These are phyloP conservation scores for Danio choprae DNA, from an alignment of 2,797 vertebrate species.

Conservation along the genomic window DNA sequence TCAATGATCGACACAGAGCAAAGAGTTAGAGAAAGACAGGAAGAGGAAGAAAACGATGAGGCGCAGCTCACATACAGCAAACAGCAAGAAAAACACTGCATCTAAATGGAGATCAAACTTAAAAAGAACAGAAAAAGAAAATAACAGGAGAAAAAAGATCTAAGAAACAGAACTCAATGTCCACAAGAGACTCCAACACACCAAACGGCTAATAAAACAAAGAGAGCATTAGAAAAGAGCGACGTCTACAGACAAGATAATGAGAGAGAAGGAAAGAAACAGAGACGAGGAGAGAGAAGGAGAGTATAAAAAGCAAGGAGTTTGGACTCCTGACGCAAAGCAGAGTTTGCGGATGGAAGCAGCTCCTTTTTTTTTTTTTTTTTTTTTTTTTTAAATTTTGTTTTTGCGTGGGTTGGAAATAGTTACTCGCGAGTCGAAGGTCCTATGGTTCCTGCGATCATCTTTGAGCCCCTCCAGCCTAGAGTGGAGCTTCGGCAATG, in stretches of 20 bases:
- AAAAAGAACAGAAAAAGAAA: conserved; percentile 32
- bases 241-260: conserved; percentile 73
- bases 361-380: conserved; percentile 46
- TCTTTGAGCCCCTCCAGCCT: conserved; percentile 82
- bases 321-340: conserved; percentile 84
- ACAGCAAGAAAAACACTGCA: conserved; percentile 57
- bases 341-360: conserved; percentile 84
- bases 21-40: conserved; percentile 22
- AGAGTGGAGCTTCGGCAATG: conserved; percentile 63
- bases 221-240: conserved; percentile 76
- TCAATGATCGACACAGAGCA: conserved; percentile 52
- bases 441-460: conserved; percentile 88
- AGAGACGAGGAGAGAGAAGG: conserved; percentile 51
- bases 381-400: too few relatives aligned
- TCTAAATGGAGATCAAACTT: conserved; percentile 59
- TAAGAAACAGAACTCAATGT: conserved; percentile 52
- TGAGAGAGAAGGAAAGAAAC: conserved; percentile 47
- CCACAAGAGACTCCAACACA: conserved; percentile 69
- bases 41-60: conserved; percentile 46
- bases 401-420: conserved; percentile 76
- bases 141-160: conserved; percentile 36
- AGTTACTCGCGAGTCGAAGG: conserved; percentile 88
- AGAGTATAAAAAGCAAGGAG: conserved; percentile 80
- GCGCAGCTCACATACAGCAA: conserved; percentile 55
- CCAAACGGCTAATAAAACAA: conserved; percentile 73